These are phyloP conservation scores for Cavia aperea DNA, from an alignment of 2,113 vertebrate species.

Conservation along the genomic window DNA sequence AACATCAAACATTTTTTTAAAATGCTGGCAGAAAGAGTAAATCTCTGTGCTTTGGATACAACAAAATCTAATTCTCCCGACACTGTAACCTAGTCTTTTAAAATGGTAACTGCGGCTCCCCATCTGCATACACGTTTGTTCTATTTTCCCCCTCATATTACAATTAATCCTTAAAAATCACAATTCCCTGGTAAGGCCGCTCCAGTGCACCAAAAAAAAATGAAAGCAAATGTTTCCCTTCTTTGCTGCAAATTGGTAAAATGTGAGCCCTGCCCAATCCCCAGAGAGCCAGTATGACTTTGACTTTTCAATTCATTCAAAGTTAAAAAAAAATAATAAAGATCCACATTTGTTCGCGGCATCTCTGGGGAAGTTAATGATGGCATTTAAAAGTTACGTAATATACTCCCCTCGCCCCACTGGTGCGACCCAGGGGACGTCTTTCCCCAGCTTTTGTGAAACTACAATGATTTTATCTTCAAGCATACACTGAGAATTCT, in stretches of 20 bases:
- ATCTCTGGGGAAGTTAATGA: slow-evolving; percentile 30
- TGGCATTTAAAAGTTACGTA: background rate
- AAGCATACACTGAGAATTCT: background rate
- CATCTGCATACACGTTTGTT: background rate
- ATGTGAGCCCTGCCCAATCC: slow-evolving; percentile 45
- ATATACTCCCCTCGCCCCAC: background rate
- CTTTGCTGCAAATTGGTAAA: slow-evolving; percentile 19
- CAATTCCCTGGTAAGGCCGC: background rate
- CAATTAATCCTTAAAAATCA: slow-evolving; percentile 35
- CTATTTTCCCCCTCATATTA: background rate
- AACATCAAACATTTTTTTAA: background rate
- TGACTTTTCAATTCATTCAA: slow-evolving; percentile 12
- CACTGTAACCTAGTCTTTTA: background rate
- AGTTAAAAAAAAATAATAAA: slow-evolving; percentile 7
- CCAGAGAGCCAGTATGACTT: slow-evolving; percentile 6
- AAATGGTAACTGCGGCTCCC: background rate
- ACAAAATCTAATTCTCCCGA: background rate
- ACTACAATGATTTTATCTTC: background rate
- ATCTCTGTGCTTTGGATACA: background rate
- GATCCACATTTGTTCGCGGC: slow-evolving; percentile 30
- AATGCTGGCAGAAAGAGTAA: background rate
- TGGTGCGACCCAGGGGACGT: background rate
- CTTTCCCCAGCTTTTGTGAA: background rate
- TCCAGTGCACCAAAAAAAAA: slow-evolving; percentile 3
- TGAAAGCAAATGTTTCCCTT: background rate